A percentile compares a stretch with the other conserved stretches of the same genome.
These are phyloP conservation scores for Hylaea fasciaria DNA, from an alignment of 2,888 invertebrate genomes.

Conservation along the genomic window DNA sequence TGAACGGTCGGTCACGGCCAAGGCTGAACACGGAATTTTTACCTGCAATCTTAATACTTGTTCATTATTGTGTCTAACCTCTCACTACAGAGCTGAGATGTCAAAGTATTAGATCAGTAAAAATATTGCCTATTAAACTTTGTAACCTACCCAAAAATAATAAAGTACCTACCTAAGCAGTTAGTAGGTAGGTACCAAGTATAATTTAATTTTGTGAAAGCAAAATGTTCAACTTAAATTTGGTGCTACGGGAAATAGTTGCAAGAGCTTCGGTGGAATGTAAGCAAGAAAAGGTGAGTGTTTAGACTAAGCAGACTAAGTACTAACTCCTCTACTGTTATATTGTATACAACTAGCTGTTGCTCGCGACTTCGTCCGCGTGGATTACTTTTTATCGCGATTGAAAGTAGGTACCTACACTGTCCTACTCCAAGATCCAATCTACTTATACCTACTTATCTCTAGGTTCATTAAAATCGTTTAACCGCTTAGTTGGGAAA, in stretches of 20 bases:
- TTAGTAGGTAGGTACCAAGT: too few relatives aligned
- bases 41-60: slow-evolving; percentile 5
- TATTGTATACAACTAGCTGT: too few relatives aligned
- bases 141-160: neutral
- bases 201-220: too few relatives aligned
- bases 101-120: neutral
- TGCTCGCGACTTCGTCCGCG: too few relatives aligned
- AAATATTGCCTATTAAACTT: neutral
- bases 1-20: slow-evolving; percentile 82
- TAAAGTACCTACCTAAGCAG: neutral
- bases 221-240: slow-evolving; percentile 73
- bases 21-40: slow-evolving; percentile 62
- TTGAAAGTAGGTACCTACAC: too few relatives aligned
- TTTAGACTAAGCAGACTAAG: too few relatives aligned
- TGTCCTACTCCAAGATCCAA: too few relatives aligned
- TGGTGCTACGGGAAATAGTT: slow-evolving; percentile 74
- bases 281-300: slow-evolving; percentile 71
- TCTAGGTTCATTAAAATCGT: too few relatives aligned
- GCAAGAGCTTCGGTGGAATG: slow-evolving; percentile 69
- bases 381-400: too few relatives aligned
- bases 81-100: slow-evolving; percentile 1
- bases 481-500: too few relatives aligned
- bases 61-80: slow-evolving; percentile 5
- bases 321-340: too few relatives aligned
- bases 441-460: too few relatives aligned